Conservation (phyloP, 2,888 invertebrate species). For the Lamellibrachia columna region DNA sequence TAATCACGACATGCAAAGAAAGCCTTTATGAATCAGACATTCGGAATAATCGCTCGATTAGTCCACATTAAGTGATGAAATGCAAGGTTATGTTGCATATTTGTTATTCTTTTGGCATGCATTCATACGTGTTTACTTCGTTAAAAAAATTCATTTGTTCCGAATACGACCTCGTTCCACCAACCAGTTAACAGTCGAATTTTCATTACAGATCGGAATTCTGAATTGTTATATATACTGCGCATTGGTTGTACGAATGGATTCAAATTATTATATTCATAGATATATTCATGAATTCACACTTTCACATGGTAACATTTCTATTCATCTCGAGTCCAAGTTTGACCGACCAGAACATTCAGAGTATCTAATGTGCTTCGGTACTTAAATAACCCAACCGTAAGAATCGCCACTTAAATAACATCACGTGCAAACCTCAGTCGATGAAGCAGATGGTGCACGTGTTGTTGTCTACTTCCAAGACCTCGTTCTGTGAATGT, state of each 20-base stretch:
- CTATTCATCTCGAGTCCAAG: not conserved
- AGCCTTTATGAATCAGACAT: conserved; percentile 5
- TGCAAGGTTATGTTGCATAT: not conserved
- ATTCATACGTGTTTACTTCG: not conserved
- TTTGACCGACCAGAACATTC: not conserved
- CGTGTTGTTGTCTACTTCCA: not conserved
- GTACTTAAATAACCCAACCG: not conserved
- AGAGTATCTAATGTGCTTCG: too few relatives aligned
- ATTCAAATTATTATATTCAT: not conserved
- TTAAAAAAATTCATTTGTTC: not conserved
- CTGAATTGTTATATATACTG: not conserved
- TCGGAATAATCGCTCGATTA: not conserved
- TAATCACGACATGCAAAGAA: not conserved
- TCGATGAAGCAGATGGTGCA: not conserved
- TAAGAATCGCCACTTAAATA: not conserved
- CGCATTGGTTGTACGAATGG: not conserved
- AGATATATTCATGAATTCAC: not conserved
- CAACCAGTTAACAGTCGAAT: not conserved
- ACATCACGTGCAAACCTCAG: not conserved
- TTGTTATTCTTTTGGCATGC: not conserved
- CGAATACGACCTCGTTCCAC: too few relatives aligned
- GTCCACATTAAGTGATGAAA: not conserved
- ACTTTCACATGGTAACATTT: not conserved
- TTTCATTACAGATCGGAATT: not conserved
- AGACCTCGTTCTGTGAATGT: not conserved